phyloP scores from a whole-genome alignment of 2,113 vertebrate genomes.

The Garra rufa region DNA sequence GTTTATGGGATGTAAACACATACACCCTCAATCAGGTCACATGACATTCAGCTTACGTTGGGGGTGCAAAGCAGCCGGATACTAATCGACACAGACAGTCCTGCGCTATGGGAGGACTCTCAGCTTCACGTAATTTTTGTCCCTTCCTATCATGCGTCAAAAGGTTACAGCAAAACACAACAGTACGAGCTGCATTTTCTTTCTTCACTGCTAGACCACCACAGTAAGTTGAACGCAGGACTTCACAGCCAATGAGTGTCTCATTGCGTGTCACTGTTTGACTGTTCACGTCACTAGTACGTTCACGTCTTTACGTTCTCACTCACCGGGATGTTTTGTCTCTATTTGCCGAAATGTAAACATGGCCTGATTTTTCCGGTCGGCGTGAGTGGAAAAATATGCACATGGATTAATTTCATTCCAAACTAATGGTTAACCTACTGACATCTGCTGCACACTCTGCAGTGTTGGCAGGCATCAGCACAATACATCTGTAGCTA shows the following conservation, averaged over 20 bases:
- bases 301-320: background rate
- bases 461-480: background rate
- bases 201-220: background rate
- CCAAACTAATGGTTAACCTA: constrained; percentile 23
- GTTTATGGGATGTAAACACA: constrained; percentile 13
- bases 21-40: constrained; percentile 20
- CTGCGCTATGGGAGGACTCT: background rate
- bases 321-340: constrained; percentile 1
- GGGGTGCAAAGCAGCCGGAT: background rate
- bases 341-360: constrained; percentile 11
- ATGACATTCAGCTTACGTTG: background rate
- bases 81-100: constrained; percentile 29
- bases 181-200: background rate
- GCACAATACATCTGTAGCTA: constrained; percentile 21
- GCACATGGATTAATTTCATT: background rate
- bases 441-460: constrained; percentile 28
- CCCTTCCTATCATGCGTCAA: background rate
- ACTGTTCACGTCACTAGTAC: background rate
- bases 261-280: background rate
- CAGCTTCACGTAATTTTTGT: constrained; percentile 3
- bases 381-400: background rate
- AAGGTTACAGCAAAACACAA: constrained; percentile 23
- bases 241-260: background rate
- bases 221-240: background rate
- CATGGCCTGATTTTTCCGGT: background rate